Evolutionary conservation across 2,888 invertebrate species (phyloP), one percentile per base, ranked within the genome.

Genomic region (Petrolisthes manimaculis): DNA sequence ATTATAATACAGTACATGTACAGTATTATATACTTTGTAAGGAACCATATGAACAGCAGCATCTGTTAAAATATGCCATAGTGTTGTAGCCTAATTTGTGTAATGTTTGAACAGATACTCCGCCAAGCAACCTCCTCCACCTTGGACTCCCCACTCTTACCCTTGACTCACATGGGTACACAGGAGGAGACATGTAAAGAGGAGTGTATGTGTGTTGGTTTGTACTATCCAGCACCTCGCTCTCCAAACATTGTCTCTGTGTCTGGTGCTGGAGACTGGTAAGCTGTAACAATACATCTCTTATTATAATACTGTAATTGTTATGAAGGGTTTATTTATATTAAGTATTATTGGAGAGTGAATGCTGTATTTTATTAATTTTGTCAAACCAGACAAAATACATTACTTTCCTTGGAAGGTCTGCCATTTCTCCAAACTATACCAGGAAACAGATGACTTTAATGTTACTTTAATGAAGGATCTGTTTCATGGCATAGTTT

Each of bases 251-350:
- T 91, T 12, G 79, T 82, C 37, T 91, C 89, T 1, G 91, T 89
- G n/a, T 91, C 91, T n/a, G 91, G 91, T n/a, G 91, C 91, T 5
- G 91, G 91, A 4, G 91, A 91, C 79, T 91, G 91, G 91, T 91
- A 80, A 86, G 89, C 37, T 85, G 54, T 4, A 74, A 0, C 12
- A 74, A 74, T 74, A 3, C 0, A 61, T 14, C 14, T 61, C 14
- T 6, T 61, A 61, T 61, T 9, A 18, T 18, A 71, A 71, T n/a
- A 71, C 71, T 71, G 8, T n/a, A 18, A 3, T 61, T 61, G 61
- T 61, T 12, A 61, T 61, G 18, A 2, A 18, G 61, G 61, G 61
- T 61, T 61, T 9, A 18, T 18, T 61, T 9, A 12, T 61, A 61
- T 18, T 37, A 37, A 37, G 37, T 37, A 37, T 37, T 37, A 37